Percentiles rank a stretch among this genome's conserved stretches.
Conservation (phyloP, 2,888 invertebrate species). For the Odiellus spinosus region DNA sequence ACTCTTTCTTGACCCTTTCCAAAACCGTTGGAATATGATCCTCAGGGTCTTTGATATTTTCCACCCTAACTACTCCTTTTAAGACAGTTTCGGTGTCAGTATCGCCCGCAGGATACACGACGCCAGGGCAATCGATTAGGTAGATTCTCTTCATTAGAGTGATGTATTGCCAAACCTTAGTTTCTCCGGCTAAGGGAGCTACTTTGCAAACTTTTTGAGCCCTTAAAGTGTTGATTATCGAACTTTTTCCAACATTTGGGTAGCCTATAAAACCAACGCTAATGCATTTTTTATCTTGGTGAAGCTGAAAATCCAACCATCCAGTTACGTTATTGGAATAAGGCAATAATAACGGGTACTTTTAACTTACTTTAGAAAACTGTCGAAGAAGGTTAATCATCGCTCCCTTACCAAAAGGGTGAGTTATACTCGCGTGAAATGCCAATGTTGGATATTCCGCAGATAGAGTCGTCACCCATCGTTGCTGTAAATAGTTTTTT, state of each 20-base stretch:
- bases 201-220: slow-evolving; percentile 96
- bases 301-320: slow-evolving; percentile 39
- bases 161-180: slow-evolving; percentile 91
- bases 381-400: slow-evolving; percentile 89
- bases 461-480: slow-evolving; percentile 90
- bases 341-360: not conserved
- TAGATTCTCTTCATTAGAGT: slow-evolving; percentile 93
- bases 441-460: slow-evolving; percentile 93
- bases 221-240: slow-evolving; percentile 87
- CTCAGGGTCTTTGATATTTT: slow-evolving; percentile 81
- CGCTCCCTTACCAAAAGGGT: slow-evolving; percentile 96
- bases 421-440: slow-evolving; percentile 94
- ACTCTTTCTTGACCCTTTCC: slow-evolving; percentile 70
- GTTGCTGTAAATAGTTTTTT: slow-evolving; percentile 48
- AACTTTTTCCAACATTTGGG: slow-evolving; percentile 97
- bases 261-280: slow-evolving; percentile 98
- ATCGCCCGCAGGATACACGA: slow-evolving; percentile 93
- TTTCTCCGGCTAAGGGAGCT: slow-evolving; percentile 87
- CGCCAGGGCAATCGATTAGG: slow-evolving; percentile 95
- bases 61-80: slow-evolving; percentile 90
- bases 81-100: slow-evolving; percentile 72
- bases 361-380: slow-evolving; percentile 50
- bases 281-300: slow-evolving; percentile 93
- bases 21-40: slow-evolving; percentile 80
- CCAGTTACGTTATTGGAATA: not conserved